Conservation (phyloP, 1,140 invertebrate species). For the Calliopsis andreniformis region DNA sequence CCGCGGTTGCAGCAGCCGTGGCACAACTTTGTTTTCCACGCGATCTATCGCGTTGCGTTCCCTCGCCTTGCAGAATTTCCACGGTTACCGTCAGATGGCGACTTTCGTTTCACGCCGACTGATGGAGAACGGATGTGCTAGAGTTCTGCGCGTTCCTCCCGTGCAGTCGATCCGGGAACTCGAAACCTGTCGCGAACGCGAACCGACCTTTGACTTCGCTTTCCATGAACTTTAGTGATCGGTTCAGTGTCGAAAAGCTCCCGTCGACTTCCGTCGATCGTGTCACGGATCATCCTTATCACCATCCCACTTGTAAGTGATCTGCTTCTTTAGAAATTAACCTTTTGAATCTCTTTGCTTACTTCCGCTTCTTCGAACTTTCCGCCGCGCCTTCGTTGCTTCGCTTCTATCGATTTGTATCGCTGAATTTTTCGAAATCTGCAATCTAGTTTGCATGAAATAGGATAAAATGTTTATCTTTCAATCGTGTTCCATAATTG, state of each 20-base stretch:
- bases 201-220: constrained; percentile 64
- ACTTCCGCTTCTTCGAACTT: constrained; percentile 21
- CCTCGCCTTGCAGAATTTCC: neutral
- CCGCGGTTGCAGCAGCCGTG: neutral
- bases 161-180: constrained; percentile 69
- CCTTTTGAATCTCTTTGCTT: neutral
- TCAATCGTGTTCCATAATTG: too few relatives aligned
- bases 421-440: neutral
- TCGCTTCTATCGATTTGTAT: neutral
- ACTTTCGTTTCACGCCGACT: constrained; percentile 9
- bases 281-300: constrained; percentile 3
- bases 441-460: neutral
- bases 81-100: constrained; percentile 64
- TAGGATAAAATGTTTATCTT: neutral
- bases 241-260: constrained; percentile 51
- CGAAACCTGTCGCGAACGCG: constrained; percentile 69
- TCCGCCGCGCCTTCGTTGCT: neutral
- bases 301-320: constrained; percentile 51
- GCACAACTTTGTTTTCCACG: neutral
- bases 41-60: neutral
- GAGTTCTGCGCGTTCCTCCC: constrained; percentile 30
- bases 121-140: constrained; percentile 56
- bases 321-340: constrained; percentile 1
- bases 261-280: constrained; percentile 38
- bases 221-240: constrained; percentile 66